Percentiles rank a stretch among this genome's conserved stretches.
These are phyloP conservation scores for Caenorhabditis doughertyi DNA, from an alignment of 2,888 invertebrate genomes.

Conservation along the genomic window DNA sequence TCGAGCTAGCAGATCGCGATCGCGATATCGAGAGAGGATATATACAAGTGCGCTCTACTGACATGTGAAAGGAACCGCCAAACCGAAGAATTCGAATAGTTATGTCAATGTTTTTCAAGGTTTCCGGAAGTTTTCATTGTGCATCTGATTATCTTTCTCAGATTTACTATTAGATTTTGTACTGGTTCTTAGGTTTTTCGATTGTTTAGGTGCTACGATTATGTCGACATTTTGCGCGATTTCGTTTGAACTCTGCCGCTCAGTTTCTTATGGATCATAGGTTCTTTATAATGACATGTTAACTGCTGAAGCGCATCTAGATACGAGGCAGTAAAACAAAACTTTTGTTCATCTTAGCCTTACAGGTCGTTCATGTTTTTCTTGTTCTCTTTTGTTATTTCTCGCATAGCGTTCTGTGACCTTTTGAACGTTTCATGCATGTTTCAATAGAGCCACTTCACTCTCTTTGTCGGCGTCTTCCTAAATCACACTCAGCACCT, in stretches of 20 bases:
- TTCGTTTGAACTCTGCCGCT: constrained; percentile 10
- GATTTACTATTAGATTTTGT: background rate
- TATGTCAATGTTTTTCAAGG: no score
- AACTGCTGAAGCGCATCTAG: background rate
- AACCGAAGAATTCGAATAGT: no score
- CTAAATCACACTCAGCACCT: background rate
- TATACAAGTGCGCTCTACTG: no score
- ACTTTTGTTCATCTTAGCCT: no score
- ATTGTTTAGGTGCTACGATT: background rate
- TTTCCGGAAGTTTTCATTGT: no score
- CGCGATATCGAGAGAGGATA: no score
- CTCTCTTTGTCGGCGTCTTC: constrained; percentile 28
- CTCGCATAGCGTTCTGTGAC: background rate
- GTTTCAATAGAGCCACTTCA: background rate
- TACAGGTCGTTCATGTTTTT: no score
- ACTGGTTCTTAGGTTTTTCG: background rate
- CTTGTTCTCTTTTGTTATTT: background rate
- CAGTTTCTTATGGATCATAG: constrained; percentile 5
- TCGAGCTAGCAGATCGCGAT: no score
- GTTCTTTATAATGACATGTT: background rate
- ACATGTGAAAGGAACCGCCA: no score
- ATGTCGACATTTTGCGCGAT: background rate
- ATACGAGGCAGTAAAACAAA: background rate
- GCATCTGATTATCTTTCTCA: no score
- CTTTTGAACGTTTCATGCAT: background rate